Percentiles rank a stretch among this genome's conserved stretches.
These are phyloP conservation scores for Drosophila suboccidentalis DNA, from an alignment of 2,888 invertebrate species.

Conservation along the genomic window DNA sequence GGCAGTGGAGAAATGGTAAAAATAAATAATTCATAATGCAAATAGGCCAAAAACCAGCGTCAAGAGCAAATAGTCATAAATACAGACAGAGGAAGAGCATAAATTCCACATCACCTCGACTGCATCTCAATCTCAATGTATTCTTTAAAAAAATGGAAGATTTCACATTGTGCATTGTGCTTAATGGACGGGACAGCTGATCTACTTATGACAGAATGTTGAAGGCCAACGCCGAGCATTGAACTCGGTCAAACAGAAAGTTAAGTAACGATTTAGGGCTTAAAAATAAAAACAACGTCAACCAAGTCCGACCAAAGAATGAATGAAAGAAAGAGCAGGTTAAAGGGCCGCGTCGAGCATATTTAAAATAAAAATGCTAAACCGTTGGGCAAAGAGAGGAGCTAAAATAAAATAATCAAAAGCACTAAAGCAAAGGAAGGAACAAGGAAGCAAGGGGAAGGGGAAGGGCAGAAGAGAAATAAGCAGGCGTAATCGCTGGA, in stretches of 20 bases:
- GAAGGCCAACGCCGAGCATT: constrained; percentile 38
- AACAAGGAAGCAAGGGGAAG: neutral
- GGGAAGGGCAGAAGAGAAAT: constrained; percentile 35
- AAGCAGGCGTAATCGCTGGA: constrained; percentile 66
- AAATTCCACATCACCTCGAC: neutral
- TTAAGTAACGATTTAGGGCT: constrained; percentile 32
- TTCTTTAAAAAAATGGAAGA: neutral
- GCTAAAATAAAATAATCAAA: constrained; percentile 69
- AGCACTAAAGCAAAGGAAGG: constrained; percentile 35
- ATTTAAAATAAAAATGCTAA: constrained; percentile 68
- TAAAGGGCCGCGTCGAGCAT: constrained; percentile 34
- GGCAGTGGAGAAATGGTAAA: constrained; percentile 62
- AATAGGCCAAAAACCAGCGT: constrained; percentile 68
- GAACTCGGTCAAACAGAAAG: constrained; percentile 20
- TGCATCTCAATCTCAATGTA: neutral
- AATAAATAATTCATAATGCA: constrained; percentile 82
- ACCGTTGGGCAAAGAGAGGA: constrained; percentile 30
- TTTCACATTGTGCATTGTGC: neutral
- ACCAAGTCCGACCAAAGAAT: constrained; percentile 6
- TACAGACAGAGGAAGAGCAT: constrained; percentile 20
- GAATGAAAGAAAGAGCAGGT: neutral
- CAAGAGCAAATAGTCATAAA: constrained; percentile 47
- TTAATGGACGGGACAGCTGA: constrained; percentile 10
- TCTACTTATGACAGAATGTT: constrained; percentile 17
- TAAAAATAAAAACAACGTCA: constrained; percentile 6